Base-by-base conservation (phyloP, 2,113 vertebrate species). In the Pagrus major region DNA sequence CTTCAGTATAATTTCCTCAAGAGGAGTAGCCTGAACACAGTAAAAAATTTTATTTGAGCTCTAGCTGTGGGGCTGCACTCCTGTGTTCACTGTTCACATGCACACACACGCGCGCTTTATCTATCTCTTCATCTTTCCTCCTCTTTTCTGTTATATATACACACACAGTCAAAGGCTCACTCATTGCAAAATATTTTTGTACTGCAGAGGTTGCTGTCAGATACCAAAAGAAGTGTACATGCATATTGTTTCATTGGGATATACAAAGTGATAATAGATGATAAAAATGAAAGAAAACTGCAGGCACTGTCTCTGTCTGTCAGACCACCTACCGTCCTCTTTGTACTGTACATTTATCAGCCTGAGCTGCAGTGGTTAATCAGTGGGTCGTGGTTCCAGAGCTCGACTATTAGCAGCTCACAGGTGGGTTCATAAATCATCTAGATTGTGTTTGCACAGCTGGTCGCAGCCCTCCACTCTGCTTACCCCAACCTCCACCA, bases 401-500 rank as follows among this genome's bases (percentile, higher is more conserved):
- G 59, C 74, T 21, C 58, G 39, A 78, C 47, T 65, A 76, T 86
- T 81, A 78, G 65, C 68, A 76, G 37, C 64, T 35, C 72, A 80
- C 85, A 91, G 84, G 81, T 90, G 84, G 64, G 56, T 70, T 71
- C 86, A 89, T 93, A 78, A 93, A 88, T 93, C 88, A 91, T 68
- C 37, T 18, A 35, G 44, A 69, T 65, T 54, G 61, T 92, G 86
- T 91, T 93, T 93, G 77, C 66, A 80, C 89, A 94, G 89, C 89
- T 91, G 87, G 81, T 75, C 82, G 59, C 83, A 63, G 68, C 42
- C 63, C 49, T 31, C 23, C 16, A 6, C 37, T 60, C 39, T 25
- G 25, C 67, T 18, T 4, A 41, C n/a, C 39, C 39, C 31, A 37
- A 46, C 68, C 47, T 68, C 33, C 0, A 16, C 6, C 63, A 25